phyloP scores from a whole-genome alignment of 2,113 vertebrate genomes.

The Panthera tigris region DNA sequence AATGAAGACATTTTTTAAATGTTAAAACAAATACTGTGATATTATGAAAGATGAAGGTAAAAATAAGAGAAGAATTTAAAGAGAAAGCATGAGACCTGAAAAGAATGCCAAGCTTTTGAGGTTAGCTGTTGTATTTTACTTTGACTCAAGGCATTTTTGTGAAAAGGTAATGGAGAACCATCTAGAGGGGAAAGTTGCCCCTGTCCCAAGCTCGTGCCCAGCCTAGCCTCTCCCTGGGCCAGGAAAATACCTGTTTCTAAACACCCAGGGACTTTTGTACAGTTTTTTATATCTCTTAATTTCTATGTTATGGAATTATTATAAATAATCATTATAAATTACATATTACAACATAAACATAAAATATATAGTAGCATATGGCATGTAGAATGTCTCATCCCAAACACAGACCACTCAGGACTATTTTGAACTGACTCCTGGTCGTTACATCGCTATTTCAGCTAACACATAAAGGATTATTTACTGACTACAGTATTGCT shows the following conservation, averaged over 20 bases:
- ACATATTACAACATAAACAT: neutral
- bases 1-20: neutral
- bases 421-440: neutral
- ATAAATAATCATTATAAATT: neutral
- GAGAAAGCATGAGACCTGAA: neutral
- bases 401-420: neutral
- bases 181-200: neutral
- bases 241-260: neutral
- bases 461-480: neutral
- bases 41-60: neutral
- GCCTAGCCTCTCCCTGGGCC: accelerated
- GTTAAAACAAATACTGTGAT: constrained; percentile 1
- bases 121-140: neutral
- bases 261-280: neutral
- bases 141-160: neutral
- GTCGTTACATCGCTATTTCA: neutral
- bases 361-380: neutral
- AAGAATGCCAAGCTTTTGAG: neutral
- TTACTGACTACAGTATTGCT: neutral
- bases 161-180: neutral
- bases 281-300: neutral
- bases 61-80: constrained; percentile 20
- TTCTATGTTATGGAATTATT: neutral
- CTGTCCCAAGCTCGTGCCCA: neutral
- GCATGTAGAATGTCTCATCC: neutral